Conservation (phyloP, 1,140 invertebrate species). For the Apocrypta bakeri region DNA sequence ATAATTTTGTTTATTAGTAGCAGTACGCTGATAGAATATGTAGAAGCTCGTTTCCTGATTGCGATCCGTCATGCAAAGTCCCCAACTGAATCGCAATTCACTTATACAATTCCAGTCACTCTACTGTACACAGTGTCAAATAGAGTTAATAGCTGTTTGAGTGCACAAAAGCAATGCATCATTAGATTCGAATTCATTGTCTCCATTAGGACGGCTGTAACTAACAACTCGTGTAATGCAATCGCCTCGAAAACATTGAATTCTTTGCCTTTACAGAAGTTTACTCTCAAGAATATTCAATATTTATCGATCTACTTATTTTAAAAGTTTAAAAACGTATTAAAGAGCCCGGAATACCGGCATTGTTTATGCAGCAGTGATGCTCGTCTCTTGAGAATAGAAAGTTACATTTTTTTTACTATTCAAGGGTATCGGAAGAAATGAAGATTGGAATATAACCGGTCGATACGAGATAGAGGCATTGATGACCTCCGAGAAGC, state of each 20-base stretch:
- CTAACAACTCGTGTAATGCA: background rate
- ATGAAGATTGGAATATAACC: too few relatives aligned
- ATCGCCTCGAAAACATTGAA: background rate
- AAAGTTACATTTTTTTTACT: too few relatives aligned
- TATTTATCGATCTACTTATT: too few relatives aligned
- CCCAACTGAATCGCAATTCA: constrained; percentile 25
- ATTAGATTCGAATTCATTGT: background rate
- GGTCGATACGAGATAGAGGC: too few relatives aligned
- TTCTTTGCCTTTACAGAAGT: too few relatives aligned
- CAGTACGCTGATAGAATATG: too few relatives aligned
- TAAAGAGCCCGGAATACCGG: too few relatives aligned
- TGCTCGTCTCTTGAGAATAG: too few relatives aligned
- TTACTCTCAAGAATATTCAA: background rate
- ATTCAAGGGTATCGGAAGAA: background rate
- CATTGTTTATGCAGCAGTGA: too few relatives aligned
- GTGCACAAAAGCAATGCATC: constrained; percentile 12
- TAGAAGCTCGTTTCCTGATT: constrained; percentile 26
- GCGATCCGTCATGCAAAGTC: background rate
- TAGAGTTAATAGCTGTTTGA: constrained; percentile 33
- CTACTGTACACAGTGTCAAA: background rate
- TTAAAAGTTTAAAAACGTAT: too few relatives aligned
- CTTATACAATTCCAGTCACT: background rate
- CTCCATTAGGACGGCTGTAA: background rate
- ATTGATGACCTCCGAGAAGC: background rate
- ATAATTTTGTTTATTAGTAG: too few relatives aligned